Percentiles rank a stretch among this genome's conserved stretches.
phyloP scores from a whole-genome alignment of 2,888 invertebrate species.

The Ormyrus labotus region DNA sequence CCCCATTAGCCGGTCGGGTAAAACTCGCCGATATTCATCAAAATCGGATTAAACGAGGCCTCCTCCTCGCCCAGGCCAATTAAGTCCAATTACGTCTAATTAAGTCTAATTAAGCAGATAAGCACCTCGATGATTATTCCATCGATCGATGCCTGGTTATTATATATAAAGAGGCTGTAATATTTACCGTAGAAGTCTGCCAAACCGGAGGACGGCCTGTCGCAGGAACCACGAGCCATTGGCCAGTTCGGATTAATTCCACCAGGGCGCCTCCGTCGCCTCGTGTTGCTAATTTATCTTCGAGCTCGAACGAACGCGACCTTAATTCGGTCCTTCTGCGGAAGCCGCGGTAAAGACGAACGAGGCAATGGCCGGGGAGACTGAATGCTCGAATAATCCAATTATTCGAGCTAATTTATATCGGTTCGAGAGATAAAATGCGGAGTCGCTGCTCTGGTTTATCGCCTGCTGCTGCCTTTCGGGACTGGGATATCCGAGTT shows the following conservation, averaged over 20 bases:
- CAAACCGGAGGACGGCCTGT: constrained; percentile 25
- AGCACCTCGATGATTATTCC: constrained; percentile 44
- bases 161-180: background rate
- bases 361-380: background rate
- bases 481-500: too few species aligned
- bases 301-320: constrained; percentile 32
- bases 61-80: constrained; percentile 11
- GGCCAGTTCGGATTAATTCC: constrained; percentile 29
- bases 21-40: constrained; percentile 45
- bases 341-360: too few species aligned
- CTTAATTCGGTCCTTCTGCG: constrained; percentile 22
- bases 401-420: constrained; percentile 42
- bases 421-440: background rate
- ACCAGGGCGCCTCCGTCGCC: background rate
- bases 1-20: background rate
- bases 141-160: constrained; percentile 39
- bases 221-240: constrained; percentile 22
- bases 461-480: background rate
- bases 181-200: constrained; percentile 11
- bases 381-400: constrained; percentile 47
- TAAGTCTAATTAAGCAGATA: constrained; percentile 48
- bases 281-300: constrained; percentile 45
- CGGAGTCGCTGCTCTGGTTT: background rate
- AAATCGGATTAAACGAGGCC: constrained; percentile 30
- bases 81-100: constrained; percentile 48